Evolutionary conservation across 64 coral and sea anemone genomes (phyloP).

Genomic region (Platygyra sinensis): DNA sequence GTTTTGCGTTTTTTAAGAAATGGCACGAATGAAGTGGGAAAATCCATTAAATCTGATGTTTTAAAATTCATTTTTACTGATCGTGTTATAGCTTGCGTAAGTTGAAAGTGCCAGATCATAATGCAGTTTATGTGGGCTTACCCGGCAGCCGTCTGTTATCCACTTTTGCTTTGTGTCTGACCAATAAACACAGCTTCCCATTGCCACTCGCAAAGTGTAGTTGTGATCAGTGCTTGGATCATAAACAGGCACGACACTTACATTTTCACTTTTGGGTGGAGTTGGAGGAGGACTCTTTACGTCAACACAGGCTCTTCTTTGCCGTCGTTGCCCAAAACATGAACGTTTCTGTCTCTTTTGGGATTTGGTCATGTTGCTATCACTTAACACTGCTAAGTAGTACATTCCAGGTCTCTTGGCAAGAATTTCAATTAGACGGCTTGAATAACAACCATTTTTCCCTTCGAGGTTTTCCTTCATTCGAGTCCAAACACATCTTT

Average conservation of each 20-base stretch:
- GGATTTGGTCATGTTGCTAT: not conserved
- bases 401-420: not conserved
- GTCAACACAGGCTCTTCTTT: conserved; percentile 32
- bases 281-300: conserved; percentile 7
- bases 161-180: conserved; percentile 17
- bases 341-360: not conserved
- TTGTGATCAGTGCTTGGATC: conserved; percentile 4
- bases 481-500: not conserved
- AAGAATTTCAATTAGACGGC: not conserved
- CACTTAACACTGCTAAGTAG: not conserved
- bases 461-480: not conserved
- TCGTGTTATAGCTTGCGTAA: too few species aligned
- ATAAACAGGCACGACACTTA: not conserved
- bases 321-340: not conserved
- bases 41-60: too few species aligned
- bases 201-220: conserved; percentile 30
- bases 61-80: too few species aligned
- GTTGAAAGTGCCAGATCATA: too few species aligned
- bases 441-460: not conserved
- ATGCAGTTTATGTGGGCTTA: not conserved
- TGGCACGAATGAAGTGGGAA: too few species aligned
- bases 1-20: too few species aligned
- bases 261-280: not conserved
- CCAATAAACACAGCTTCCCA: conserved; percentile 53
- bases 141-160: conserved; percentile 46